Conservation (phyloP, 2,113 vertebrate species). For the Dromaius novaehollandiae region DNA sequence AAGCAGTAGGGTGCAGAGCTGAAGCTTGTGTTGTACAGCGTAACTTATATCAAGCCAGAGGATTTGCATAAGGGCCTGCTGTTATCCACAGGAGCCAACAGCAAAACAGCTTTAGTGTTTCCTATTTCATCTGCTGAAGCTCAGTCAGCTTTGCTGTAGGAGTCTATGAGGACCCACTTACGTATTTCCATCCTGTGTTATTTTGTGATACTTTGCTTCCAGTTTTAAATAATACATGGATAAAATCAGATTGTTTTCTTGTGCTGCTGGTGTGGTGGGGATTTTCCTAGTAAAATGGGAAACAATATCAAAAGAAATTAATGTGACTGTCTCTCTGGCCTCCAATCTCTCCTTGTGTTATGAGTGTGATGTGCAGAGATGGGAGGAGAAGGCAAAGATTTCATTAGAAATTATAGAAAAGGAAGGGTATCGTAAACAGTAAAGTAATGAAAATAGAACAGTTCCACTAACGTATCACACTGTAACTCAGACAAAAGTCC, state of each 20-base stretch:
- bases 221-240: constrained; percentile 4
- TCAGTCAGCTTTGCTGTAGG: constrained; percentile 12
- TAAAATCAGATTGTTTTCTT: not conserved
- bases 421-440: not conserved
- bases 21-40: not conserved
- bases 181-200: not conserved
- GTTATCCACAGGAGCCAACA: not conserved
- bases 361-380: not conserved
- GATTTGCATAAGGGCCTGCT: not conserved
- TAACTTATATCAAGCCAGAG: not conserved
- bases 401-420: not conserved
- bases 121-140: not conserved
- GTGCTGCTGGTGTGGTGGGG: not conserved
- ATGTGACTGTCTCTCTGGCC: not conserved
- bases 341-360: not conserved
- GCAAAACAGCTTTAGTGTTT: not conserved
- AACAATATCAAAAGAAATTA: constrained; percentile 5
- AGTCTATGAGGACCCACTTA: not conserved
- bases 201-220: not conserved
- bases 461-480: not conserved
- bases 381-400: not conserved
- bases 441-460: constrained; percentile 17
- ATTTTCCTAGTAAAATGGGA: not conserved
- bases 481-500: not conserved
- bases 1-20: not conserved